phyloP scores from a whole-genome alignment of 2,113 vertebrate genomes.

The Amazona vittata region DNA sequence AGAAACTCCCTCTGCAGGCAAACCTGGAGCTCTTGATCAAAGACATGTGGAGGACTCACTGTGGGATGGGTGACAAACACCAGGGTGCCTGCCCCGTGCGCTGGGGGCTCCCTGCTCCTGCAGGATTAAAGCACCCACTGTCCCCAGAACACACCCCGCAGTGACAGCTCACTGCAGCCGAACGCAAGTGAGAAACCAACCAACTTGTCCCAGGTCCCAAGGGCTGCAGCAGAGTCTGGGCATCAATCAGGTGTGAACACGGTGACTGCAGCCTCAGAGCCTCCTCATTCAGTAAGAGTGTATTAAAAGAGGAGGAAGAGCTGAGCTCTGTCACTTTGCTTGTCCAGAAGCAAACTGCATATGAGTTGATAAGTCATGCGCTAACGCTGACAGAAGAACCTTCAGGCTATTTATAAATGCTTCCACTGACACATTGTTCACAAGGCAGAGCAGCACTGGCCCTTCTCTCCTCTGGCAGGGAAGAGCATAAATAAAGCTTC shows the following conservation, averaged over 20 bases:
- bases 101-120: not conserved
- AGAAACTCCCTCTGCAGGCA: conserved; percentile 42
- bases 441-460: not conserved
- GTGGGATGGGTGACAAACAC: not conserved
- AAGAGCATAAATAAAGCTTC: conserved; percentile 30
- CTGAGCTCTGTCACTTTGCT: conserved; percentile 2
- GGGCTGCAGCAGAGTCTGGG: not conserved
- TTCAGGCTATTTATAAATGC: conserved; percentile 11
- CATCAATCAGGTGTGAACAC: not conserved
- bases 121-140: not conserved
- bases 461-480: not conserved
- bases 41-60: fast-evolving
- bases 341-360: conserved; percentile 8
- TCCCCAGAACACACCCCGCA: fast-evolving
- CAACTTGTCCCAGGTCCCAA: not conserved
- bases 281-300: not conserved
- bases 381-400: not conserved
- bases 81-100: not conserved
- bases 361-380: not conserved
- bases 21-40: not conserved
- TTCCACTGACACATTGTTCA: not conserved
- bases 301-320: not conserved
- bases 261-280: not conserved
- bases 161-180: not conserved
- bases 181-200: not conserved